Base-by-base conservation (phyloP, 2,888 invertebrate genomes). In the Agriopis leucophaearia region DNA sequence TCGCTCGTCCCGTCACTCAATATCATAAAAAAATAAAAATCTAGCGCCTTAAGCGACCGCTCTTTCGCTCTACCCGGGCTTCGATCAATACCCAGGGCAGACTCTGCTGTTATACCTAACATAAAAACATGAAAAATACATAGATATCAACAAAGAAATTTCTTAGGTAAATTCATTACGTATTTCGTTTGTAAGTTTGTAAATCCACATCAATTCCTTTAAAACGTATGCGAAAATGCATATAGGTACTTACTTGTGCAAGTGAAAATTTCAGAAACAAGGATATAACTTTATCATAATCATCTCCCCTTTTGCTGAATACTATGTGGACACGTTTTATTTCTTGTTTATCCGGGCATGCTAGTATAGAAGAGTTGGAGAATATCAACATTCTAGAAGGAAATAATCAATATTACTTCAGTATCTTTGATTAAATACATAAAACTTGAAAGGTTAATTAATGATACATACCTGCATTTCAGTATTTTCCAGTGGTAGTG, bases 401-500 rank as follows among this genome's bases (percentile, higher is more conserved):
- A 52, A 62, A 27, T 4, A 27, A 27, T 27, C 27, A 27, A 8
- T 45, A 48, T 38, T 38, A 38, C 38, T n/a, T 35, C 36, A n/a
- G n/a, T n/a, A 16, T 10, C 7, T 27, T 27, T 27, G 27, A 27
- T 27, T 18, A 18, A 0, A 10, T 48, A 27, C 13, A 27, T 36
- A n/a, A n/a, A n/a, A n/a, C n/a, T n/a, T n/a, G n/a, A n/a, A n/a
- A n/a, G n/a, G n/a, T n/a, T n/a, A n/a, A n/a, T n/a, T n/a, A n/a
- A 36, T 2, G n/a, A 36, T 16, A 63, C 68, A 40, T 71, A 89
- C 93, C 92, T 88, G 88, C 93, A 93, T 79, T 92, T 93, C 8
- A 94, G 80, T 75, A 92, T 87, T 88, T 92, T 93, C 94, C 94
- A 94, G 72, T 94, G 93, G 70, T 84, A 89, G 77, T 92, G 83